Evolutionary conservation across 2,888 invertebrate genomes (phyloP).

Genomic region (Eristalis tenax): DNA sequence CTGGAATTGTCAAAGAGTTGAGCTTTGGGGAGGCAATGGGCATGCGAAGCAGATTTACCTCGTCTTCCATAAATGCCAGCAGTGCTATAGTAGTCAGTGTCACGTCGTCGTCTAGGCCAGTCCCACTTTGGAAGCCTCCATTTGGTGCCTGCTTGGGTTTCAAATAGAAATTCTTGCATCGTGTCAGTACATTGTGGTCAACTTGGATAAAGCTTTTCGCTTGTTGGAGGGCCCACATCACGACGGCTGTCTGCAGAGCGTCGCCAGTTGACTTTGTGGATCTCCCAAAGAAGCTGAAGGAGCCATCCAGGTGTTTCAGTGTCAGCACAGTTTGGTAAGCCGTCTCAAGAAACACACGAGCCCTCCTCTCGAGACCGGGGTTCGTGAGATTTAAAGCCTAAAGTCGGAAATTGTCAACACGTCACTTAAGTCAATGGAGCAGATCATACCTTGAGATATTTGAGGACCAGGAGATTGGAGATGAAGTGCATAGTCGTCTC

Average conservation of each 20-base stretch:
- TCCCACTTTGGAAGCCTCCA: slow-evolving; percentile 90
- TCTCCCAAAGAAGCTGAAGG: slow-evolving; percentile 90
- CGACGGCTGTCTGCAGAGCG: slow-evolving; percentile 92
- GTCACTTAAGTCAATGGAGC: background rate
- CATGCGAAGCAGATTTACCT: background rate
- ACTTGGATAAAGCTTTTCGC: slow-evolving; percentile 86
- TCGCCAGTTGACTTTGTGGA: slow-evolving; percentile 83
- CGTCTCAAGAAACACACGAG: slow-evolving; percentile 85
- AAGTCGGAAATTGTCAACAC: background rate
- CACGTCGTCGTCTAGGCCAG: slow-evolving; percentile 85
- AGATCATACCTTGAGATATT: slow-evolving; percentile 82
- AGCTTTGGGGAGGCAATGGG: background rate
- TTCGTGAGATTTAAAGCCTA: slow-evolving; percentile 84
- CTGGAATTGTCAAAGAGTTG: background rate
- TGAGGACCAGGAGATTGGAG: slow-evolving; percentile 85
- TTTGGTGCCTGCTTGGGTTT: slow-evolving; percentile 86
- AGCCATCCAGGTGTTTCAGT: slow-evolving; percentile 92
- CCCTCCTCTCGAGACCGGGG: slow-evolving; percentile 84
- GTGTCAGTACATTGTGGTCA: slow-evolving; percentile 85
- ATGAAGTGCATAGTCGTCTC: slow-evolving; percentile 87
- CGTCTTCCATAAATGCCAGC: slow-evolving; percentile 87
- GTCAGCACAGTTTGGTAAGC: slow-evolving; percentile 96
- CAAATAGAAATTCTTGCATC: slow-evolving; percentile 86
- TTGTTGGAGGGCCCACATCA: slow-evolving; percentile 88
- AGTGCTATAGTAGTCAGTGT: slow-evolving; percentile 90